Conservation (phyloP, 2,888 invertebrate species). For the Anthoptus insignis region DNA sequence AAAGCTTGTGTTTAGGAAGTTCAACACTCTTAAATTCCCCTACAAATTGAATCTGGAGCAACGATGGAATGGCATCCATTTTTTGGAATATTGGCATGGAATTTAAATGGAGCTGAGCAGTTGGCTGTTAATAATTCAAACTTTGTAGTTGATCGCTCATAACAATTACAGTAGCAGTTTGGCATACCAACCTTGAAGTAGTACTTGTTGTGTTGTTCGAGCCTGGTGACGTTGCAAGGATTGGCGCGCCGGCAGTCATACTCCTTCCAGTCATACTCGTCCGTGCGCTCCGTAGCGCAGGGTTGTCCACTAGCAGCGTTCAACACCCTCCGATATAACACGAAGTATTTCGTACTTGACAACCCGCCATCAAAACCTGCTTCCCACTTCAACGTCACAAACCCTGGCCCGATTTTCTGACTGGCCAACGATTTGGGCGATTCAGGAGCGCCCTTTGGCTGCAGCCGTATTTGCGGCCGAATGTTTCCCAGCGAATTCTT, state of each 20-base stretch:
- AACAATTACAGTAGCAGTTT: not conserved
- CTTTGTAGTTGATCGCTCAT: too few species aligned
- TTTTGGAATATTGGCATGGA: too few species aligned
- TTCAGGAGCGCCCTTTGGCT: conserved; percentile 96
- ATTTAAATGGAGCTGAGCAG: too few species aligned
- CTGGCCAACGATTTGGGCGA: conserved; percentile 91
- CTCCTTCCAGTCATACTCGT: conserved; percentile 92
- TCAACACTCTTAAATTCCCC: too few species aligned
- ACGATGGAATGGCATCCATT: too few species aligned
- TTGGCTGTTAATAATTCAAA: not conserved
- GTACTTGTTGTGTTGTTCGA: conserved; percentile 96
- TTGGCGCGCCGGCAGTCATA: conserved; percentile 95
- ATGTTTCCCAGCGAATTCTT: conserved; percentile 94
- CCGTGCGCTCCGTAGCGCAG: conserved; percentile 66
- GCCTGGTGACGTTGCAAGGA: conserved; percentile 95
- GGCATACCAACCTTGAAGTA: conserved; percentile 90
- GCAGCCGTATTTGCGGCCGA: conserved; percentile 92
- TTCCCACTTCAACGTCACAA: conserved; percentile 94
- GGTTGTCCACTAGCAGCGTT: conserved; percentile 72
- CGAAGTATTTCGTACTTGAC: conserved; percentile 95
- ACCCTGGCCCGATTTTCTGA: conserved; percentile 92
- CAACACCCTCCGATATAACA: conserved; percentile 92
- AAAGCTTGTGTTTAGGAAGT: too few species aligned
- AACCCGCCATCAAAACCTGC: conserved; percentile 97
- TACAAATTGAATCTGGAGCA: too few species aligned